Conservation (phyloP, 2,888 invertebrate genomes). For the Apamea monoglypha region DNA sequence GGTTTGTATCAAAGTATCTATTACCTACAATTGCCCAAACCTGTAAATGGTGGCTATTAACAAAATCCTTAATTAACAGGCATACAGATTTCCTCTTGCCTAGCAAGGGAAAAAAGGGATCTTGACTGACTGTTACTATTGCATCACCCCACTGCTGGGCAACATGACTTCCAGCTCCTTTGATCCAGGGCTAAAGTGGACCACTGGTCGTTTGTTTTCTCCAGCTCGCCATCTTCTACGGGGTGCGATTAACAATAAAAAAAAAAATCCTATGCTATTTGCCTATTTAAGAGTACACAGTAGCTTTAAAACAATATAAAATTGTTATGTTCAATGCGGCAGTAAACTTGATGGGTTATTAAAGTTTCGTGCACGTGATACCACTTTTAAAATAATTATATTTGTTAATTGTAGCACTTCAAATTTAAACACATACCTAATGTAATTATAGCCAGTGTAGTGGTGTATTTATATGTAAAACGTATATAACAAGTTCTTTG, state of each 20-base stretch:
- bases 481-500: neutral
- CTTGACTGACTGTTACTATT: neutral
- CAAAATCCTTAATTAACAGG: neutral
- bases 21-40: neutral
- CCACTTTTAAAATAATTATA: conserved; percentile 12
- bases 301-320: conserved; percentile 25
- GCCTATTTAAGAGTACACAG: neutral
- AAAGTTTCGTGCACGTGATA: conserved; percentile 38
- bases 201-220: too few relatives aligned
- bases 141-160: too few relatives aligned
- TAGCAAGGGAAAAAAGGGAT: neutral
- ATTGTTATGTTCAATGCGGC: conserved; percentile 13
- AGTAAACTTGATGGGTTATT: conserved; percentile 30
- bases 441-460: neutral
- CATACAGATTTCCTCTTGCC: neutral
- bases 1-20: neutral
- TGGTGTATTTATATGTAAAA: neutral
- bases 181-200: too few relatives aligned
- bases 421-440: neutral
- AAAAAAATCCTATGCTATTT: neutral
- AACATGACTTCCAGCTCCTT: too few relatives aligned
- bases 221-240: too few relatives aligned
- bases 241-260: too few relatives aligned
- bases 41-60: neutral
- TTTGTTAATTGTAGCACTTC: conserved; percentile 21